Percentiles rank a stretch among this genome's conserved stretches.
Conservation (phyloP, 2,888 invertebrate genomes). For the Epinotia brunnichana region DNA sequence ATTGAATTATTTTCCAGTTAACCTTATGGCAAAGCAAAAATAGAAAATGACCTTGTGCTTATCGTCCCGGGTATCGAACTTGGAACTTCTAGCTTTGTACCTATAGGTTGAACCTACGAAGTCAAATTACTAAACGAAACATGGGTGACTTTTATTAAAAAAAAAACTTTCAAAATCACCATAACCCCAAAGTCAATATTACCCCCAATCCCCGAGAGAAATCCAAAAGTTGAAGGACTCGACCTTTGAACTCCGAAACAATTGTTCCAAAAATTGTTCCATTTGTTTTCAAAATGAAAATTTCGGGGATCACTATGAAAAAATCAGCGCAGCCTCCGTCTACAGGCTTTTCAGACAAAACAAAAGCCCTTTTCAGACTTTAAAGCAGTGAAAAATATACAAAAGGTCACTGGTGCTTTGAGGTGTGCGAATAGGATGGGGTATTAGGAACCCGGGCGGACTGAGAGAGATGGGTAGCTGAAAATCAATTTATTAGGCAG, state of each 20-base stretch:
- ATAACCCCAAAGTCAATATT: neutral
- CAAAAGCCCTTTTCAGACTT: constrained; percentile 74
- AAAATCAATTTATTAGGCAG: constrained; percentile 84
- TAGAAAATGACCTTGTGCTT: too few species aligned
- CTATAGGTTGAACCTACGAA: too few species aligned
- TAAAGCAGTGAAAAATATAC: constrained; percentile 75
- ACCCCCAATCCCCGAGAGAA: neutral
- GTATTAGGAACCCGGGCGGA: constrained; percentile 49
- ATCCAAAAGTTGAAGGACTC: neutral
- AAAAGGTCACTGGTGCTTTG: constrained; percentile 79
- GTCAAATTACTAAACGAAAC: too few species aligned
- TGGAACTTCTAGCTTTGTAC: too few species aligned
- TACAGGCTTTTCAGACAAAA: constrained; percentile 71
- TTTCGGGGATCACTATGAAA: constrained; percentile 52
- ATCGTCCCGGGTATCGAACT: too few species aligned
- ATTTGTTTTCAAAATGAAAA: constrained; percentile 8
- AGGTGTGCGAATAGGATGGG: constrained; percentile 65
- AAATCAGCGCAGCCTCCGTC: constrained; percentile 62
- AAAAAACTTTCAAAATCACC: neutral
- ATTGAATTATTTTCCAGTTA: too few species aligned
- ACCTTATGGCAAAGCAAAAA: too few species aligned
- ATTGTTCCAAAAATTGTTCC: neutral
- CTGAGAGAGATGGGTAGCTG: constrained; percentile 67
- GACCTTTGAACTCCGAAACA: neutral
- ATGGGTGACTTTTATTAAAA: too few species aligned